Conservation (phyloP, 2,797 vertebrate species). For the Pseudopleuronectes americanus region DNA sequence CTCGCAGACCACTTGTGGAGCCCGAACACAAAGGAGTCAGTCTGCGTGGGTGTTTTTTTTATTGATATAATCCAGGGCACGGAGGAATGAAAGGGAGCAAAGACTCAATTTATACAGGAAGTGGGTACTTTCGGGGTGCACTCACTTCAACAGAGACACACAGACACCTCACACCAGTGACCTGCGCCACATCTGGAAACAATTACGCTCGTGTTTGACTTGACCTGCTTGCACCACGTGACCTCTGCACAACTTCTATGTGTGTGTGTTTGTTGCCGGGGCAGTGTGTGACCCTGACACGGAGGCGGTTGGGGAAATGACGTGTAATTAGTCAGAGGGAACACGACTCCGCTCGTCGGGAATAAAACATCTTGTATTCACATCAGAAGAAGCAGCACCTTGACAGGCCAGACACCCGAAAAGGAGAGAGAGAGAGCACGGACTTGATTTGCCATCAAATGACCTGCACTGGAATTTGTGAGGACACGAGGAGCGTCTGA, state of each 20-base stretch:
- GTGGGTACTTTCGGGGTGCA: conserved; percentile 89
- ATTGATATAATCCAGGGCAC: conserved; percentile 91
- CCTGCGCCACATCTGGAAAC: conserved; percentile 94
- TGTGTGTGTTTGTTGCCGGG: conserved; percentile 87
- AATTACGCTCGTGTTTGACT: conserved; percentile 93
- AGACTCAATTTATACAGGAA: conserved; percentile 95
- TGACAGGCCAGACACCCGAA: conserved; percentile 23
- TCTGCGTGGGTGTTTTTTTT: conserved; percentile 41
- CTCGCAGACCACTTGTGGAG: conserved; percentile 32
- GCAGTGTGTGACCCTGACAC: conserved; percentile 83
- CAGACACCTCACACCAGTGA: conserved; percentile 83
- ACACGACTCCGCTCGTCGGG: conserved; percentile 73
- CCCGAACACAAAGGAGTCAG: conserved; percentile 35
- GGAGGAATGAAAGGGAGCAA: conserved; percentile 86
- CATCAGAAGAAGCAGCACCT: conserved; percentile 47
- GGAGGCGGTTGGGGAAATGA: conserved; percentile 86
- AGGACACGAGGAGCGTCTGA: conserved; percentile 60
- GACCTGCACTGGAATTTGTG: conserved; percentile 52
- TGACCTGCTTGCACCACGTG: conserved; percentile 93
- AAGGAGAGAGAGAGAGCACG: not conserved
- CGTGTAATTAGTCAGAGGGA: conserved; percentile 89
- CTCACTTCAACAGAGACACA: conserved; percentile 88
- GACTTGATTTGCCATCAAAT: conserved; percentile 55
- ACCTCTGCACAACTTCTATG: conserved; percentile 87
- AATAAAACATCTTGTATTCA: conserved; percentile 62